Percentiles rank a stretch among this genome's conserved stretches.
phyloP scores from a whole-genome alignment of 2,888 invertebrate species.

The Pseudoips prasinana region DNA sequence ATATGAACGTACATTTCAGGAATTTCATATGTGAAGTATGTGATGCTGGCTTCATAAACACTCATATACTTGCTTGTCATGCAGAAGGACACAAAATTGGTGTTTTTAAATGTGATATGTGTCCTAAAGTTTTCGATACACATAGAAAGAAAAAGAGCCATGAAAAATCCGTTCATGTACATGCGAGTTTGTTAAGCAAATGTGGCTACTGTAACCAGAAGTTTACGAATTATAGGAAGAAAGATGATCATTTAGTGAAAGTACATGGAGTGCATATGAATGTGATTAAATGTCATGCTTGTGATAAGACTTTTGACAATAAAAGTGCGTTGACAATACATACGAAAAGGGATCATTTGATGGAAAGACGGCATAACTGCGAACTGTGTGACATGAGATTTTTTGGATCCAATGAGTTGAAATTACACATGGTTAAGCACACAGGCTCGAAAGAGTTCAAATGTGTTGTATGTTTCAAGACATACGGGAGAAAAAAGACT shows the following conservation, averaged over 20 bases:
- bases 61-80: slow-evolving; percentile 50
- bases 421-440: slow-evolving; percentile 44
- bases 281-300: slow-evolving; percentile 49
- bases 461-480: slow-evolving; percentile 47
- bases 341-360: slow-evolving; percentile 52
- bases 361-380: slow-evolving; percentile 55
- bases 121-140: slow-evolving; percentile 73
- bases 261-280: slow-evolving; percentile 47
- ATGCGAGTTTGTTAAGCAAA: slow-evolving; percentile 43
- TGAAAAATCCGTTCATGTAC: slow-evolving; percentile 61
- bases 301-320: slow-evolving; percentile 46
- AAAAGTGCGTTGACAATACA: slow-evolving; percentile 48
- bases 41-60: slow-evolving; percentile 56
- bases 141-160: slow-evolving; percentile 66
- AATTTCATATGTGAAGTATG: slow-evolving; percentile 60
- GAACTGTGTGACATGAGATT: slow-evolving; percentile 51
- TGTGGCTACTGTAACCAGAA: slow-evolving; percentile 57
- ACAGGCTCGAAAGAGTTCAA: slow-evolving; percentile 40
- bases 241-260: slow-evolving; percentile 46
- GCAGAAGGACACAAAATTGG: slow-evolving; percentile 52
- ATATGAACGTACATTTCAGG: slow-evolving; percentile 62
- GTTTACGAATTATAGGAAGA: slow-evolving; percentile 49
- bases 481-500: slow-evolving; percentile 43
- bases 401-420: slow-evolving; percentile 43
- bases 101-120: slow-evolving; percentile 53